Base-by-base conservation (phyloP, 1,140 invertebrate species). In the Macrostomum lignano region DNA sequence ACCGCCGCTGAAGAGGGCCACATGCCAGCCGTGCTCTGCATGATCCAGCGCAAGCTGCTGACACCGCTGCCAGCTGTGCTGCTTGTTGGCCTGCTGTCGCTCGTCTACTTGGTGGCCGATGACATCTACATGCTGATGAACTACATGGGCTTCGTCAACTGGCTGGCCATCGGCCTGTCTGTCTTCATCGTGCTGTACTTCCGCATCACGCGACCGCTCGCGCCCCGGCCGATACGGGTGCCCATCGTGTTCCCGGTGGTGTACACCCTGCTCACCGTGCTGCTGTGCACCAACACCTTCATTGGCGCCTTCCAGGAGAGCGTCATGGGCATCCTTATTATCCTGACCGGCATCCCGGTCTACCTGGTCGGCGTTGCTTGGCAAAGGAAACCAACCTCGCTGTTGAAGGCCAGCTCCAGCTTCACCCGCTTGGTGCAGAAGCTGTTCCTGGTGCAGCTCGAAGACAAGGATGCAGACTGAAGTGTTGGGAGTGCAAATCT, bases 91-190 rank as follows among this genome's bases (percentile, higher is more conserved):
- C 43, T 93, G 10, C 59, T 93, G 9, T 91, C 82, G 0, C 67
- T 94, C 58, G 38, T 81, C 15, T 98, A 94, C 52, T 64, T 96
- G 35, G 70, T 70, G 1, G 78, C 77, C 1, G 78, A 74, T 4
- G 73, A 96, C 51, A 91, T 94, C 41, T 73, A 71, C 46, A 71
- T 72, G 13, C 65, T 96, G 6, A 96, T 96, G 44, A 94, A 91
- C 57, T 96, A 94, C 52, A 84, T 94, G 17, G 81, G 82, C 38
- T 93, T 96, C 55, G 82, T 82, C 10, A 94, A 82, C 37, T 96
- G 26, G 26, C 19, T 28, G 26, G 19, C 26, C 15, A 15, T 28
- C 19, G 26, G 14, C 15, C 4, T 28, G 5, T 14, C 26, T 5
- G 19, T 28, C 9, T 3, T 28, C 15, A 17, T 17, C 14, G 7